Base-by-base conservation (phyloP, 1,140 invertebrate species). In the Musca vetustissima region DNA sequence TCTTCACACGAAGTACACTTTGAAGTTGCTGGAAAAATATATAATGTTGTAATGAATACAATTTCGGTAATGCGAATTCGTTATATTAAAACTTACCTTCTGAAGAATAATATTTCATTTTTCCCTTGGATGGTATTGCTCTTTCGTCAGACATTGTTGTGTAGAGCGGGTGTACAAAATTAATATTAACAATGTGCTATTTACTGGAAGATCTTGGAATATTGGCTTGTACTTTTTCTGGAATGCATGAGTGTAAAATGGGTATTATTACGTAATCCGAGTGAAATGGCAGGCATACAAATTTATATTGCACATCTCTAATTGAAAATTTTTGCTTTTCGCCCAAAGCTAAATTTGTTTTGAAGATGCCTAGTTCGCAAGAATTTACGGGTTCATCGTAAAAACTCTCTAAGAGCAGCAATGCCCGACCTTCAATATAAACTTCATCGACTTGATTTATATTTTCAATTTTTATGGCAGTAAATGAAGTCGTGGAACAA, bases 271-370 rank as follows among this genome's bases (percentile, higher is more conserved):
- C 22, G 7, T 11, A 55, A 55, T 55, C 13, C 19, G 19, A 22
- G 15, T 24, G 3, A 55, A 22, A 13, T 22, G 52, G 52, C 22
- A 55, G 22, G 52, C 52, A 55, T 11, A 55, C 11, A 55, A 55
- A 55, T 55, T 55, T 55, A 24, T 24, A 55, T 24, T 55, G 52
- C 4, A 55, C 15, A 55, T 55, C 52, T 19, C 52, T 21, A 14
- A 55, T 55, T 24, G 22, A 55, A 55, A 55, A 55, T 24, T 24
- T 55, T 24, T 55, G 4, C 15, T 55, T 55, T 55, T 21, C 52
- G 13, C 52, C 52, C 11, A 55, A 55, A 24, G 21, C 21, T 8
- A 55, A 14, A 55, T 55, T 55, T 55, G 52, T 55, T 22, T 19
- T 55, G 11, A 22, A 55, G 15, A 55, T 55, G 21, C 52, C 52